phyloP scores from a whole-genome alignment of 2,888 invertebrate genomes.

The Atethmia centrago region DNA sequence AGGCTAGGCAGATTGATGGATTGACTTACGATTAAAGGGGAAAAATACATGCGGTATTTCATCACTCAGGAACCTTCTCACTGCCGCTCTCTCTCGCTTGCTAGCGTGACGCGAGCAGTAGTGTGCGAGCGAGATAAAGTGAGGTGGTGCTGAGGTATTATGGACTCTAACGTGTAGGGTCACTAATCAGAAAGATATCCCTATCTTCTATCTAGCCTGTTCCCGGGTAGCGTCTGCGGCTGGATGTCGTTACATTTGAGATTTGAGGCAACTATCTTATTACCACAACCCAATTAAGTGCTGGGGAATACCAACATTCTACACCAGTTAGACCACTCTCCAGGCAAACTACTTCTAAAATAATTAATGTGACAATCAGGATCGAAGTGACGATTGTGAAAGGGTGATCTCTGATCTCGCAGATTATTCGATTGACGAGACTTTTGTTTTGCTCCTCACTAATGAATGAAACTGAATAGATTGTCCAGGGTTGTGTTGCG shows the following conservation, averaged over 20 bases:
- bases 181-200: neutral
- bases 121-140: too few species aligned
- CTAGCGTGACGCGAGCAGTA: too few species aligned
- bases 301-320: neutral
- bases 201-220: neutral
- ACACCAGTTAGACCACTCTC: neutral
- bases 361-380: neutral
- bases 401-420: neutral
- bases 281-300: neutral
- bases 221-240: neutral
- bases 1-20: too few species aligned
- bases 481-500: neutral
- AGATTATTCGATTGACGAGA: slow-evolving; percentile 13
- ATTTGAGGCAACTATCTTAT: neutral
- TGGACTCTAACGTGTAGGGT: neutral
- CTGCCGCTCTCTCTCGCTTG: too few species aligned
- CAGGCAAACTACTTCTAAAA: neutral
- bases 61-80: too few species aligned
- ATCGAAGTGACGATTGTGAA: neutral
- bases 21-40: too few species aligned
- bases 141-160: too few species aligned
- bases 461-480: slow-evolving; percentile 6
- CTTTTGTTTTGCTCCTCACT: neutral
- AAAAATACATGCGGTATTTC: too few species aligned
- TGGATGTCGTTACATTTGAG: neutral